Conservation (phyloP, 2,888 invertebrate species). For the Monoplex corrugatus region DNA sequence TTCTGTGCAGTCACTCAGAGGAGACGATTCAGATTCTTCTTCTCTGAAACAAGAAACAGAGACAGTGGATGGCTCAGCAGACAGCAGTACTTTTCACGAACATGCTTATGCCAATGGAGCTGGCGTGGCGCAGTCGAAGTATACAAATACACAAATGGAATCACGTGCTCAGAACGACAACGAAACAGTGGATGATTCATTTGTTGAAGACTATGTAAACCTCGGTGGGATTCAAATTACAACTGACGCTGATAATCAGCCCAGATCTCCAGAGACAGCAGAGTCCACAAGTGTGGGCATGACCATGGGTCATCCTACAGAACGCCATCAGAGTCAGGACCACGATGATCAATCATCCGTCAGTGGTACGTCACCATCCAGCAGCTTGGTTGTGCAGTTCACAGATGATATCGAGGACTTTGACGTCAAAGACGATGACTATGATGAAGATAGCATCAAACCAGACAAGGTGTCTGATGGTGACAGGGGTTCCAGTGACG, state of each 20-base stretch:
- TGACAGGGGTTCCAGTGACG: neutral
- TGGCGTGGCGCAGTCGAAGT: too few species aligned
- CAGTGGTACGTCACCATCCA: neutral
- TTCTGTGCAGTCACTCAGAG: neutral
- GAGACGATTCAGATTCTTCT: neutral
- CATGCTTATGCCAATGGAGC: neutral
- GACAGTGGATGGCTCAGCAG: neutral
- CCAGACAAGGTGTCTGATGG: neutral
- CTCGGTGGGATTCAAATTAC: too few species aligned
- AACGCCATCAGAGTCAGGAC: too few species aligned
- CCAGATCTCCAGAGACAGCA: too few species aligned
- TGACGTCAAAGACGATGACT: neutral
- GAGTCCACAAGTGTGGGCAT: too few species aligned
- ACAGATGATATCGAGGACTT: neutral
- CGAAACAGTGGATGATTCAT: too few species aligned
- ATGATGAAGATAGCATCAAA: neutral
- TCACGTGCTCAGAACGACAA: too few species aligned
- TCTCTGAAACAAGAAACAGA: neutral
- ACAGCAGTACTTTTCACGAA: neutral
- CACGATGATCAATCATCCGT: neutral
- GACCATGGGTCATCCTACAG: too few species aligned
- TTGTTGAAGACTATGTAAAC: too few species aligned
- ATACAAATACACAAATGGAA: too few species aligned
- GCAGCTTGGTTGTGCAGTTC: neutral
- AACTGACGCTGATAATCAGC: too few species aligned